Conservation (phyloP, 2,113 vertebrate species). For the Casuarius casuarius region DNA sequence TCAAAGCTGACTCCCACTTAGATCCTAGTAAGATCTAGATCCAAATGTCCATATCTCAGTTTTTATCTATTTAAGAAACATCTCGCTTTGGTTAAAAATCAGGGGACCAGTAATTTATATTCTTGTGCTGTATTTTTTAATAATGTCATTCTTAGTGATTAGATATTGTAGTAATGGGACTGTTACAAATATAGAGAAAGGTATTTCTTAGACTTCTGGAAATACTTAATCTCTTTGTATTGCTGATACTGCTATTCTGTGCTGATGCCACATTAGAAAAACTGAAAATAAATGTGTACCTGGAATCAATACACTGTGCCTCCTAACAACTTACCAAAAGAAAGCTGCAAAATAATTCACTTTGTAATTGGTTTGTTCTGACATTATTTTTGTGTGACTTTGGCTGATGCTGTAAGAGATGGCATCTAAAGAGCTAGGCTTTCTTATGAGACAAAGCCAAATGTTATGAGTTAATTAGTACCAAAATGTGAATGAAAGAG, state of each 20-base stretch:
- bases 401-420: neutral
- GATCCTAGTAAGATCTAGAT: neutral
- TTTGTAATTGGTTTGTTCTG: neutral
- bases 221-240: neutral
- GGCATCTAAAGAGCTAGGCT: neutral
- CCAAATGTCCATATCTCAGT: neutral
- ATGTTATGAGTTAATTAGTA: constrained; percentile 58
- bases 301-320: neutral
- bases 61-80: neutral
- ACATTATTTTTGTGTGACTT: constrained; percentile 1
- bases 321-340: neutral
- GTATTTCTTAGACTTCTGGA: neutral
- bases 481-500: constrained; percentile 58
- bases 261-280: neutral
- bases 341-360: neutral
- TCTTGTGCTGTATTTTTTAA: neutral
- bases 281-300: neutral
- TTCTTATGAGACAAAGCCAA: constrained; percentile 29
- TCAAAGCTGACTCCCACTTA: neutral
- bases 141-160: neutral
- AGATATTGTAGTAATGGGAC: neutral
- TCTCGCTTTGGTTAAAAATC: neutral
- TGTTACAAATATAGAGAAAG: neutral
- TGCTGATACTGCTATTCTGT: neutral
- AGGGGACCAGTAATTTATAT: neutral